phyloP scores from a whole-genome alignment of 1,140 invertebrate genomes.

The Conus betulinus region DNA sequence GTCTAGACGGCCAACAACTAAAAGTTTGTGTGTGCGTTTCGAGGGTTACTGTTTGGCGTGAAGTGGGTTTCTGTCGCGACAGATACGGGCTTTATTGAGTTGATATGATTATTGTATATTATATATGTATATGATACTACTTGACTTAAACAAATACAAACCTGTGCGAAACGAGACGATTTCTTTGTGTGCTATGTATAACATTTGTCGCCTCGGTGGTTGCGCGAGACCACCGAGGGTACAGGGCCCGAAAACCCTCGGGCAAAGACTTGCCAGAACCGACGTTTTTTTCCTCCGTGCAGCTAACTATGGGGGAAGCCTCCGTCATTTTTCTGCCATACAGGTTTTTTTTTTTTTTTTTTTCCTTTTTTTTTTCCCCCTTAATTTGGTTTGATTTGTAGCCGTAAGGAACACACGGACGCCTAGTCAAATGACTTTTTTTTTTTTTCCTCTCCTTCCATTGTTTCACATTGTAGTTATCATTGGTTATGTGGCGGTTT shows the following conservation, averaged over 20 bases:
- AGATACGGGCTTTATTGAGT: not conserved
- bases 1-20: too few species aligned
- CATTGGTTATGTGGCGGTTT: not conserved
- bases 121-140: not conserved
- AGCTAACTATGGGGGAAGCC: not conserved
- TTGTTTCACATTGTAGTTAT: not conserved
- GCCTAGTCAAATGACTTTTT: not conserved
- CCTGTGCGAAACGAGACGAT: slow-evolving; percentile 17
- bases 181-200: slow-evolving; percentile 1
- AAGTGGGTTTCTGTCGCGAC: not conserved
- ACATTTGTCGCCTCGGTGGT: not conserved
- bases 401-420: not conserved
- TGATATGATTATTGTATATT: not conserved
- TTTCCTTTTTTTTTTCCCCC: too few species aligned
- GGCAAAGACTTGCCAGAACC: slow-evolving; percentile 7
- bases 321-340: slow-evolving; percentile 9
- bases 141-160: not conserved
- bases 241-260: not conserved
- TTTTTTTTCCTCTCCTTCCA: not conserved
- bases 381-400: not conserved
- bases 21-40: not conserved
- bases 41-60: not conserved
- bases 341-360: not conserved
- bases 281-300: not conserved
- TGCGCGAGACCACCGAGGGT: not conserved